Base-by-base conservation (phyloP, 2,888 invertebrate genomes). In the Mellilla xanthometata region DNA sequence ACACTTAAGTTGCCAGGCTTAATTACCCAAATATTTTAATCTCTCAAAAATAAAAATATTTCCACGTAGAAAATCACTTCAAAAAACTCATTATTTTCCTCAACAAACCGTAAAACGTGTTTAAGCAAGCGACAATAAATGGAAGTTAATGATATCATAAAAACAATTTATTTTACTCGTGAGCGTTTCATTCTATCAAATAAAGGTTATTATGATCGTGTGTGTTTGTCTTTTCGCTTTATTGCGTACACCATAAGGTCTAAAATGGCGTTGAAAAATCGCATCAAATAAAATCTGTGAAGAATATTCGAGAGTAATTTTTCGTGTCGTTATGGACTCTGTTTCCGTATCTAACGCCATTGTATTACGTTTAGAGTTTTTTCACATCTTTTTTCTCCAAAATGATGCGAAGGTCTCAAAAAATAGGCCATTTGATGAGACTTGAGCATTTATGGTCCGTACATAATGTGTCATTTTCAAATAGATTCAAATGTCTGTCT, bases 81-180 rank as follows among this genome's bases (percentile, higher is more conserved):
- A 36, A 36, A 43, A 32, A 39, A 36, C 39, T 43, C 47, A 49
- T 49, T 44, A 49, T 49, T 31, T 47, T 33, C 39, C 35, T 26
- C 42, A 55, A 60, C 58, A 58, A 56, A 62, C 58, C 60, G 54
- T 62, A 52, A 58, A 64, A 65, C 59, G 58, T 61, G 62, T 62
- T 62, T 61, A 65, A 67, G 58, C 58, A 61, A 65, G 52, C 59
- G 62, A 61, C 58, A 61, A 60, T 68, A 67, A 65, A 64, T 61
- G 61, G 56, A 64, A 65, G 62, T 63, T 68, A 72, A 73, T 67
- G 67, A 63, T 57, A 52, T 65, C 66, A 59, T 68, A 68, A 64
- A 68, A 62, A 61, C 65, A 62, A 63, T 66, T 68, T 67, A 66
- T 64, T 62, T 64, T 65, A 58, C 52, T 60, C 31, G 39, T 53